phyloP scores from a whole-genome alignment of 1,140 invertebrate genomes.

The Zaprionus taronus region DNA sequence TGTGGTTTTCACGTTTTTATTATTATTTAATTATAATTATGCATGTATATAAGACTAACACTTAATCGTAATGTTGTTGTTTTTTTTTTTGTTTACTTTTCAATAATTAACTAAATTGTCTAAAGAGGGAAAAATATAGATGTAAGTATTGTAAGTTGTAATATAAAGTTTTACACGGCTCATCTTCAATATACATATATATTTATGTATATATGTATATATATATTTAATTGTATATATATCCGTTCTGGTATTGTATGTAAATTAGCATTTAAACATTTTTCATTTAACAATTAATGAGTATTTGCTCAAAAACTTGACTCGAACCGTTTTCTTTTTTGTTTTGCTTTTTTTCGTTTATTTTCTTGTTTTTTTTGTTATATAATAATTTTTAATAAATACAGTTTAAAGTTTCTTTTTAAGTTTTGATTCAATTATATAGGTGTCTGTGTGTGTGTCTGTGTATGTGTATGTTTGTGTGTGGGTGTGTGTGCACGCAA shows the following conservation, averaged over 20 bases:
- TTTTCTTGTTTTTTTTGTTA: conserved; percentile 17
- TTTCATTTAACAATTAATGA: conserved; percentile 74
- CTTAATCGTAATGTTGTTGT: conserved; percentile 71
- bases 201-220: conserved; percentile 34
- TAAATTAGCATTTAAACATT: conserved; percentile 49
- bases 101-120: conserved; percentile 82
- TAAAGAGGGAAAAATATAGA: conserved; percentile 77
- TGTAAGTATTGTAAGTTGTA: conserved; percentile 49
- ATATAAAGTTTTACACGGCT: conserved; percentile 50
- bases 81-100: conserved; percentile 57
- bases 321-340: conserved; percentile 53
- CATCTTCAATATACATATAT: conserved; percentile 26
- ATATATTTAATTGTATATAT: conserved; percentile 42
- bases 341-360: conserved; percentile 11
- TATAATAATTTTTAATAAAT: conserved; percentile 55
- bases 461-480: conserved; percentile 26
- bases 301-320: conserved; percentile 79
- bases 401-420: conserved; percentile 60
- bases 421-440: conserved; percentile 70
- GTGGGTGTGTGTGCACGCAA: conserved; percentile 30
- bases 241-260: conserved; percentile 48
- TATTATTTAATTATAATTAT: conserved; percentile 57
- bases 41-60: conserved; percentile 81
- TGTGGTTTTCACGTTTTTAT: conserved; percentile 50
- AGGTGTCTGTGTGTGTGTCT: conserved; percentile 35